Conservation (phyloP, 1,140 invertebrate genomes). For the Triops cancriformis region DNA sequence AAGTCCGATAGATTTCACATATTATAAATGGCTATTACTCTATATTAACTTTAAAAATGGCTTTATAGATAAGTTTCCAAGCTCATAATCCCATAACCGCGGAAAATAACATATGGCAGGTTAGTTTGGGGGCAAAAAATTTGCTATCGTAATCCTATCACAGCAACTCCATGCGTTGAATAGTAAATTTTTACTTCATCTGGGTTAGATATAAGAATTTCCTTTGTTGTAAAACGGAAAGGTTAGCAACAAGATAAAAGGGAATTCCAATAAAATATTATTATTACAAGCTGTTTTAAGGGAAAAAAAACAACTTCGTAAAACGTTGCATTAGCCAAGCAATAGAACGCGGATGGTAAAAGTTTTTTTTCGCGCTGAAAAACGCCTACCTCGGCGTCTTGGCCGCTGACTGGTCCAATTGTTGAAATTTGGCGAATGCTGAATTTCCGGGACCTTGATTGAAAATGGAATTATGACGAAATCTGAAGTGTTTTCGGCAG, state of each 20-base stretch:
- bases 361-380: neutral
- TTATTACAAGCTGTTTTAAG: neutral
- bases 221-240: neutral
- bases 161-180: constrained; percentile 1
- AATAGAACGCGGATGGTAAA: neutral
- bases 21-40: neutral
- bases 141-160: neutral
- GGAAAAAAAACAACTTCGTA: neutral
- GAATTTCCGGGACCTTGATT: constrained; percentile 28
- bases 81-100: constrained; percentile 6
- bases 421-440: constrained; percentile 77
- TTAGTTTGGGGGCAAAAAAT: neutral
- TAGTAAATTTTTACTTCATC: too few species aligned
- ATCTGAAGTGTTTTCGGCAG: neutral
- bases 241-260: neutral
- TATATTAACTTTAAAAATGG: neutral
- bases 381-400: constrained; percentile 60
- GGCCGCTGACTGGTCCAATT: constrained; percentile 68
- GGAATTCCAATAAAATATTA: neutral
- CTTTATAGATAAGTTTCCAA: neutral
- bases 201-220: neutral
- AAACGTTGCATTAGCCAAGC: constrained; percentile 17
- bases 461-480: neutral
- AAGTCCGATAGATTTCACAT: neutral
- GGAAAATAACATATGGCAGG: constrained; percentile 8